A percentile compares a stretch with the other conserved stretches of the same genome.
phyloP scores from a whole-genome alignment of 1,140 invertebrate genomes.

The Babylonia areolata region DNA sequence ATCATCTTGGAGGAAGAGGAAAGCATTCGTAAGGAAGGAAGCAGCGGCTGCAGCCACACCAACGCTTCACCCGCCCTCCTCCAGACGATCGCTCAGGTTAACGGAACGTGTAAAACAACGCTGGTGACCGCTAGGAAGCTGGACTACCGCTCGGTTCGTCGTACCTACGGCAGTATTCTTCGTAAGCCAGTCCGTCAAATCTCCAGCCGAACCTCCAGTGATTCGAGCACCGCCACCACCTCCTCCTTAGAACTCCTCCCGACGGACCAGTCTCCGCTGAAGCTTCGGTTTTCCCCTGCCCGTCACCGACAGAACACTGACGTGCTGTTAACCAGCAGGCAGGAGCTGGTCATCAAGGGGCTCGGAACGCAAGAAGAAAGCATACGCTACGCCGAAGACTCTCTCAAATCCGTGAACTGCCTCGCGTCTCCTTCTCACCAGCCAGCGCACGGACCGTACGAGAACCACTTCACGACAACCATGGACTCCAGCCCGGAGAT shows the following conservation, averaged over 20 bases:
- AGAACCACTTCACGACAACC: neutral
- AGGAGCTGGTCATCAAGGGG: neutral
- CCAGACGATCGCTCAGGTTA: neutral
- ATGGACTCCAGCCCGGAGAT: neutral
- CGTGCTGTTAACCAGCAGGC: neutral
- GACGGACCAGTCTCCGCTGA: slow-evolving; percentile 26
- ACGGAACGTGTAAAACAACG: neutral
- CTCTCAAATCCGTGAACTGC: slow-evolving; percentile 32
- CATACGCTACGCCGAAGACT: slow-evolving; percentile 9
- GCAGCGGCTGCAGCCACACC: slow-evolving; percentile 11
- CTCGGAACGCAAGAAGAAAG: neutral
- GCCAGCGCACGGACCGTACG: neutral
- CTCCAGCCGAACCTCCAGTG: slow-evolving; percentile 48
- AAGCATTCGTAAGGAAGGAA: slow-evolving; percentile 1
- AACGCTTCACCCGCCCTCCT: neutral
- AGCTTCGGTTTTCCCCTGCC: neutral
- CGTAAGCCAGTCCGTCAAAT: slow-evolving; percentile 44
- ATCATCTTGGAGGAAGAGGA: neutral
- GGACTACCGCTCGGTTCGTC: neutral
- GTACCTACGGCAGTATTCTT: neutral
- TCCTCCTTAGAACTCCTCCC: slow-evolving; percentile 33
- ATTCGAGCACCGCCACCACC: slow-evolving; percentile 45
- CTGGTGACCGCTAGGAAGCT: neutral
- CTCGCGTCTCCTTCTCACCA: slow-evolving; percentile 14
- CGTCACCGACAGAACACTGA: neutral